These are phyloP conservation scores for Perccottus glenii DNA, from an alignment of 2,113 vertebrate species.

Conservation along the genomic window DNA sequence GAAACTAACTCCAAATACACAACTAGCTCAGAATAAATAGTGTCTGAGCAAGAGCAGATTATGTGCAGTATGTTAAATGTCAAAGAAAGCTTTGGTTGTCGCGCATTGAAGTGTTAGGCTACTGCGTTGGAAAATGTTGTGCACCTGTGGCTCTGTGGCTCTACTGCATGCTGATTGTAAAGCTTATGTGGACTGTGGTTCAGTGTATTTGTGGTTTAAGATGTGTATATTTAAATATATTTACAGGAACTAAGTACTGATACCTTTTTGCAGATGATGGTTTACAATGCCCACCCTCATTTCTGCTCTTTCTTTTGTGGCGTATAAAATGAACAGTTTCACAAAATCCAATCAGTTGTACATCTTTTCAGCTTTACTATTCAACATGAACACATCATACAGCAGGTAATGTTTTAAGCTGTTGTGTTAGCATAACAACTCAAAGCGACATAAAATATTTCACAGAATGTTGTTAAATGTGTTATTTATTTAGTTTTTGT, in stretches of 20 bases:
- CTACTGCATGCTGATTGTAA: not conserved
- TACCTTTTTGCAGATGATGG: not conserved
- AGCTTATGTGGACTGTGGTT: conserved; percentile 3
- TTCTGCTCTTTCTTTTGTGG: not conserved
- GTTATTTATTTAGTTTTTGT: too few relatives aligned
- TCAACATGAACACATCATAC: conserved; percentile 5
- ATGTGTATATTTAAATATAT: not conserved
- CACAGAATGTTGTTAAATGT: too few relatives aligned
- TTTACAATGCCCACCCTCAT: conserved; percentile 27
- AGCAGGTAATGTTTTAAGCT: conserved; percentile 1
- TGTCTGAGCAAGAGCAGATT: too few relatives aligned
- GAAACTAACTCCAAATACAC: too few relatives aligned
- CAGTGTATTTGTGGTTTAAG: not conserved
- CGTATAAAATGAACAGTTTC: not conserved
- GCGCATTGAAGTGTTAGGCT: not conserved
- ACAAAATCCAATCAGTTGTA: not conserved
- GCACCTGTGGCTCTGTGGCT: conserved; percentile 32
- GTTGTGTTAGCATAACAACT: too few relatives aligned
- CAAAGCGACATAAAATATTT: too few relatives aligned
- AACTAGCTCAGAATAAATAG: too few relatives aligned
- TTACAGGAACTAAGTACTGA: conserved; percentile 36
- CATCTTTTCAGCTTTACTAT: not conserved
- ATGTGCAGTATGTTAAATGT: not conserved
- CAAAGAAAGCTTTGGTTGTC: not conserved
- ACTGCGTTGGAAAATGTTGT: not conserved